Evolutionary conservation across 2,888 invertebrate species (phyloP).

Genomic region (Megamerina dolium): DNA sequence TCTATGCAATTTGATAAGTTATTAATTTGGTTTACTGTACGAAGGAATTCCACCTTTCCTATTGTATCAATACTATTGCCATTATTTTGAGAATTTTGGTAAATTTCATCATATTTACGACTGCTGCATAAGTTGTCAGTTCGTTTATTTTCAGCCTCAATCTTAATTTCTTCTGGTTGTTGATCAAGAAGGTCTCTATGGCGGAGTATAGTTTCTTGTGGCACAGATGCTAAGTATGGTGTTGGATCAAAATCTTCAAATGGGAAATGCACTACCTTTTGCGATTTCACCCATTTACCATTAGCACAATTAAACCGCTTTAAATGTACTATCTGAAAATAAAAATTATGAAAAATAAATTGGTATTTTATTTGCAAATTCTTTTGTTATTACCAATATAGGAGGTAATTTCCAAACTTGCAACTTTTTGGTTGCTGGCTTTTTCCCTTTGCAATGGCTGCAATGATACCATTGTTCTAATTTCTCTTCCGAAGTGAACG

Average conservation of each 20-base stretch:
- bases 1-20: conserved; percentile 12
- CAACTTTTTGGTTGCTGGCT: conserved; percentile 82
- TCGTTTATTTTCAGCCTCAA: neutral
- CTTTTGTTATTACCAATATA: conserved; percentile 63
- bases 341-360: neutral
- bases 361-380: neutral
- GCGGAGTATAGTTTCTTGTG: conserved; percentile 67
- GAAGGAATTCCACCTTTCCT: neutral
- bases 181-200: conserved; percentile 56
- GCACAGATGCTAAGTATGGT: conserved; percentile 75
- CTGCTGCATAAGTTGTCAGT: neutral
- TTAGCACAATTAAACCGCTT: conserved; percentile 89
- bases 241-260: conserved; percentile 81
- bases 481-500: conserved; percentile 82
- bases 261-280: conserved; percentile 87
- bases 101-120: neutral
- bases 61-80: neutral
- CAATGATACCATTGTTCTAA: conserved; percentile 83
- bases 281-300: conserved; percentile 90
- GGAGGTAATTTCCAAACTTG: conserved; percentile 90
- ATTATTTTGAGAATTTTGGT: neutral
- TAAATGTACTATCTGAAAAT: conserved; percentile 74
- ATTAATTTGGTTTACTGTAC: conserved; percentile 15
- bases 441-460: conserved; percentile 73
- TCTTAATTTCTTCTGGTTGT: neutral